Base-by-base conservation (phyloP, 2,888 invertebrate genomes). In the Polymixis flavicincta region DNA sequence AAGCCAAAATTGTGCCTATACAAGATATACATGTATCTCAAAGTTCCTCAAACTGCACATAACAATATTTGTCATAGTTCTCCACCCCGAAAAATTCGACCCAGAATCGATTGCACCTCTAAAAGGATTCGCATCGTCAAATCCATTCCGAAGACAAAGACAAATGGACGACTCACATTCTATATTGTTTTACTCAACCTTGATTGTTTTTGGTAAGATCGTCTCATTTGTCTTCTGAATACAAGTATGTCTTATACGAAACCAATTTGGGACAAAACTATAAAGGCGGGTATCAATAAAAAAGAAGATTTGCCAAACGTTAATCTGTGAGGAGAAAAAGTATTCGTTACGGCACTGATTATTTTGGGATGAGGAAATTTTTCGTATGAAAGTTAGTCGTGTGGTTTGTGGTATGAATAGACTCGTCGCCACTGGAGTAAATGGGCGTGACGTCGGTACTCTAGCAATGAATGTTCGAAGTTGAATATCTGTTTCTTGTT, bases 161-260 rank as follows among this genome's bases (percentile, higher is more conserved):
- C 89, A 92, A 92, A 93, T 93, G 84, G 91, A 83, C 86, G 80
- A 89, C 88, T 88, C 89, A 88, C 90, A 89, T 89, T 90, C 89
- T 88, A 88, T 87, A 88, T 89, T 90, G 88, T 89, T 91, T 88
- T 90, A 89, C 86, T 86, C 85, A 81, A 77, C 76, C 85, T 82
- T 88, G 89, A 90, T 90, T 90, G 88, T 90, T 87, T 89, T 82
- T 87, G 77, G 85, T 84, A 76, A 87, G 74, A 80, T 69, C 65
- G 80, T 42, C 88, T 87, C 89, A 89, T 91, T 91, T 89, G 88
- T 90, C 91, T 91, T 86, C 75, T 50, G 42, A 63, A 69, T 64
- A 74, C 83, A 74, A 80, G 80, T 83, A 83, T 81, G 84, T 86
- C 81, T 83, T 80, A 83, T 82, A 78, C 76, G 77, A 84, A 89